Conservation (phyloP, 2,797 vertebrate genomes). For the Urocyon cinereoargenteus region DNA sequence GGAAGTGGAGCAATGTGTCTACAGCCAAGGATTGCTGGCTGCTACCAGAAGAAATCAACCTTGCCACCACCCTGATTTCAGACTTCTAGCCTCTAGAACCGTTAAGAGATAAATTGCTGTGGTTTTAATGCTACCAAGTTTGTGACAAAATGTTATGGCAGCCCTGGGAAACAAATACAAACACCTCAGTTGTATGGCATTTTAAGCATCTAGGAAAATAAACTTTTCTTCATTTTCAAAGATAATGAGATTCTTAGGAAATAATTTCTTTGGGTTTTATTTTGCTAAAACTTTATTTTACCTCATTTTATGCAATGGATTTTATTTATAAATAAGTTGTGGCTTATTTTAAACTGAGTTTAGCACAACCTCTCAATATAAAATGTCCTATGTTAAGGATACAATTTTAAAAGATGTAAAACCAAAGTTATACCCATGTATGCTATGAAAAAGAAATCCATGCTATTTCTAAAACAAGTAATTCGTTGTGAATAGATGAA, state of each 20-base stretch:
- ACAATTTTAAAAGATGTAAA: neutral
- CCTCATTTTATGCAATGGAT: neutral
- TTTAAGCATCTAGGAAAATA: neutral
- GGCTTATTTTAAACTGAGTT: neutral
- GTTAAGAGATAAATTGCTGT: neutral
- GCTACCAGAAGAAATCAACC: neutral
- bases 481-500: constrained; percentile 32
- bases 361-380: neutral
- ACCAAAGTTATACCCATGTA: neutral
- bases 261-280: neutral
- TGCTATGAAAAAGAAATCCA: neutral
- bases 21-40: neutral
- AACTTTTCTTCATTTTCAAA: neutral
- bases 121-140: neutral
- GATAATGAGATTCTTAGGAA: neutral
- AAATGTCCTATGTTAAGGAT: neutral
- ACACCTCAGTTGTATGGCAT: neutral
- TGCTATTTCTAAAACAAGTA: neutral
- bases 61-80: neutral
- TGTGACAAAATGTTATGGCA: neutral
- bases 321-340: neutral
- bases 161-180: neutral
- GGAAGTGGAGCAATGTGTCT: neutral
- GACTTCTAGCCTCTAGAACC: neutral
- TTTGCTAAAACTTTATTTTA: constrained; percentile 39